Conservation (phyloP, 2,888 invertebrate species). For the Melanophora roralis region DNA sequence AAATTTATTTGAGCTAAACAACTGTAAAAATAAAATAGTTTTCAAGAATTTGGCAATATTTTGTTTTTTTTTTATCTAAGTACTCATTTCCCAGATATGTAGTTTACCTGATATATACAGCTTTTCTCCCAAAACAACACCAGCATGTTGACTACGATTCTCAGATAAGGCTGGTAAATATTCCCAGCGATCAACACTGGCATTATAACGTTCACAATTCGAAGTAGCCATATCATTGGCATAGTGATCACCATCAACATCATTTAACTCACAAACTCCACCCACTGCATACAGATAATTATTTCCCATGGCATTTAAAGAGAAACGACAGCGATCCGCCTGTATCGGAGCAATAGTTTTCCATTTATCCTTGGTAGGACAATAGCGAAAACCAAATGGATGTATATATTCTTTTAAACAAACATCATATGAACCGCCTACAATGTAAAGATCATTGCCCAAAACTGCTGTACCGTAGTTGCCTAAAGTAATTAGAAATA, state of each 20-base stretch:
- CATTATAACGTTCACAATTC: slow-evolving; percentile 81
- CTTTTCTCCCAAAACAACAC: slow-evolving; percentile 75
- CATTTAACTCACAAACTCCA: slow-evolving; percentile 81
- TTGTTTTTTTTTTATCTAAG: too few relatives aligned
- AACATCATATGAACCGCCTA: slow-evolving; percentile 85
- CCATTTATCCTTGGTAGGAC: slow-evolving; percentile 82
- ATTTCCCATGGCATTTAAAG: slow-evolving; percentile 80
- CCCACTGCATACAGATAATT: slow-evolving; percentile 81
- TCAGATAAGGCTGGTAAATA: slow-evolving; percentile 79
- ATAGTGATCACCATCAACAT: slow-evolving; percentile 76
- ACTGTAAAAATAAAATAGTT: too few relatives aligned
- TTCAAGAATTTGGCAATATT: too few relatives aligned
- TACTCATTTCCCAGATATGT: too few relatives aligned
- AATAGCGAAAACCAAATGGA: slow-evolving; percentile 84
- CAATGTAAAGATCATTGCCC: slow-evolving; percentile 83
- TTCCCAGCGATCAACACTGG: slow-evolving; percentile 80
- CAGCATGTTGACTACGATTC: slow-evolving; percentile 81
- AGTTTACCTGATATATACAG: slow-evolving; percentile 74
- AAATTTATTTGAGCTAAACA: too few relatives aligned
- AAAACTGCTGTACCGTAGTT: slow-evolving; percentile 84
- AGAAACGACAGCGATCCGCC: slow-evolving; percentile 82
- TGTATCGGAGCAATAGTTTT: slow-evolving; percentile 83
- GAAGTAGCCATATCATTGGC: slow-evolving; percentile 71
- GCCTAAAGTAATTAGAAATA: slow-evolving; percentile 61
- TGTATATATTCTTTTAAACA: slow-evolving; percentile 83